Evolutionary conservation across 2,797 vertebrate genomes (phyloP).

Genomic region (Lutjanus argentimaculatus): DNA sequence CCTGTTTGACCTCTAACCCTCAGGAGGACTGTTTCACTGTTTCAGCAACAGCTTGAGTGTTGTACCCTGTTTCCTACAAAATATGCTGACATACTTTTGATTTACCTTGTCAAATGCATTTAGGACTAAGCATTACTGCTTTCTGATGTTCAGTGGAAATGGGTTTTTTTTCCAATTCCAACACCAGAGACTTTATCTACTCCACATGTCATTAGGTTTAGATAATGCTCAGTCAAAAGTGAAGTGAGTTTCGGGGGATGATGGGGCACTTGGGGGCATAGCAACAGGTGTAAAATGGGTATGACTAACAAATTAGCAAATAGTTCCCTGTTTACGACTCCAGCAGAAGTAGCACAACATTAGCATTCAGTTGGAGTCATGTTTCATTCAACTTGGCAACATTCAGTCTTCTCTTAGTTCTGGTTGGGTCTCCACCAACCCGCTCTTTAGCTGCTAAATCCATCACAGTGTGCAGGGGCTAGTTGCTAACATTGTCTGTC

Average conservation of each 20-base stretch:
- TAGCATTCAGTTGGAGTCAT: background rate
- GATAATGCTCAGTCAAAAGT: background rate
- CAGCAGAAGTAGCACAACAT: background rate
- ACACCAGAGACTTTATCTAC: too few species aligned
- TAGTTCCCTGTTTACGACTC: background rate
- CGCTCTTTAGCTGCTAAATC: background rate
- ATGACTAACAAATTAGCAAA: background rate
- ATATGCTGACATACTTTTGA: conserved; percentile 7
- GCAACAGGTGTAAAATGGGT: background rate
- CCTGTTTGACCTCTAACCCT: conserved; percentile 6
- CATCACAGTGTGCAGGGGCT: background rate
- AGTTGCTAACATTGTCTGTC: background rate
- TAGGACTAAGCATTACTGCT: background rate
- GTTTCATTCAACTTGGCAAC: background rate
- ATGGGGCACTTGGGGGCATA: too few species aligned
- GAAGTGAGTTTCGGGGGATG: too few species aligned
- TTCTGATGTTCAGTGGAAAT: background rate
- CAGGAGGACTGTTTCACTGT: background rate
- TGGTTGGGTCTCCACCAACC: background rate
- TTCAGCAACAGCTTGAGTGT: background rate
- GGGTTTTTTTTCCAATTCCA: too few species aligned
- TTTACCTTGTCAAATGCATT: conserved; percentile 4
- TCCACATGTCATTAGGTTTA: too few species aligned
- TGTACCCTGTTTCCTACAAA: conserved; percentile 5
- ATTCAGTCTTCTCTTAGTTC: background rate